Base-by-base conservation (phyloP, 2,888 invertebrate genomes). In the Andricus quercusramuli region DNA sequence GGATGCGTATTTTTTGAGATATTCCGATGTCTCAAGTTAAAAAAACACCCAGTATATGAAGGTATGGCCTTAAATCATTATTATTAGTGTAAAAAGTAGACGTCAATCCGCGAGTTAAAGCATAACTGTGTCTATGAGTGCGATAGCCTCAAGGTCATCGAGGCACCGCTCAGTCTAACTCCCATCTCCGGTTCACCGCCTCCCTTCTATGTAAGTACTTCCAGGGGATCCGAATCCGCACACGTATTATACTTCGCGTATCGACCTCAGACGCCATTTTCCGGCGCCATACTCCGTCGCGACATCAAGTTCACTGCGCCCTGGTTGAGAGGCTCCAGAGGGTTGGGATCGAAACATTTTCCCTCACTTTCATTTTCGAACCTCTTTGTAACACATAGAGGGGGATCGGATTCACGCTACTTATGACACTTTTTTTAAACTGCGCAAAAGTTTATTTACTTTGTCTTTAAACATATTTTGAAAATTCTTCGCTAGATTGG, bases 221-320 rank as follows among this genome's bases (percentile, higher is more conserved):
- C 47, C 20, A 70, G 47, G 25, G 70, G 70, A 47, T 70, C 25
- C 47, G 47, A 70, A 29, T 70, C 17, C 70, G 8, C 22, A 65
- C 32, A 65, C 8, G 17, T 29, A 32, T 65, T 32, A 20, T 32
- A 2, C 20, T 32, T 25, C 77, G 74, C 83, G 84, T 88, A 88
- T 88, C 88, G 88, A 88, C 87, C 88, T 84, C 82, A 82, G 86
- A 83, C 85, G 88, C 89, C 86, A 88, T 88, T 89, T 86, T 87
- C 86, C 88, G 90, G 88, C 88, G 90, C 88, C 88, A 84, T 82
- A 83, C 82, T 83, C 82, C 85, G 90, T 85, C 89, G 89, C 86
- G 86, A 84, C 88, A 85, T 83, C 83, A 84, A 85, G 88, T 88
- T 89, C 89, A 87, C 89, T 89, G 89, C 86, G 89, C 90, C 90